Evolutionary conservation across 1,140 invertebrate species (phyloP).

Genomic region (Metaphire vulgaris): DNA sequence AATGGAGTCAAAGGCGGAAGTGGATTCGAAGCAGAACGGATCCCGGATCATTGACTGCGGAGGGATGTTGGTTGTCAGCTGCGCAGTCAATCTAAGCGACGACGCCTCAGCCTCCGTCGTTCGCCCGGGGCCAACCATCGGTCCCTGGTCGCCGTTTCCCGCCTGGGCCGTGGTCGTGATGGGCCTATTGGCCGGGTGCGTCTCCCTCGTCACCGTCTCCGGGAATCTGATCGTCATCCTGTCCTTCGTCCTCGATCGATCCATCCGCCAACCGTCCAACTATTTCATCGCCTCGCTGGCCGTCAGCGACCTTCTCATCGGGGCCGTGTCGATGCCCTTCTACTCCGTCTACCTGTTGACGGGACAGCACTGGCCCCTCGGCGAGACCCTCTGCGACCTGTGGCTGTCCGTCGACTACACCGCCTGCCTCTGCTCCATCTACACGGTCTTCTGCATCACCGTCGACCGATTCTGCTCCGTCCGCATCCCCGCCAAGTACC

Average conservation of each 20-base stretch:
- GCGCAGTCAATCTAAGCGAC: constrained; percentile 17
- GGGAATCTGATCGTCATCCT: constrained; percentile 95
- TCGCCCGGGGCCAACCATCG: constrained; percentile 91
- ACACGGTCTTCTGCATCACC: too few species aligned
- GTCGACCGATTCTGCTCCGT: too few species aligned
- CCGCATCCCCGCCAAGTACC: constrained; percentile 91
- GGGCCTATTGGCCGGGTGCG: constrained; percentile 13
- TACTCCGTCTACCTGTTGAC: constrained; percentile 87
- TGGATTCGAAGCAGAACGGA: too few species aligned
- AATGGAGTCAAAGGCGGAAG: too few species aligned
- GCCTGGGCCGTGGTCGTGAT: constrained; percentile 23
- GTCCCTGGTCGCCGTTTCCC: constrained; percentile 95
- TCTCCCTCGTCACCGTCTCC: constrained; percentile 24
- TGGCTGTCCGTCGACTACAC: too few species aligned
- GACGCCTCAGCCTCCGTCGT: constrained; percentile 94
- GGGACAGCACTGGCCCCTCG: constrained; percentile 92
- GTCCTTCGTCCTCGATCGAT: too few species aligned
- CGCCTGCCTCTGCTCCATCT: too few species aligned
- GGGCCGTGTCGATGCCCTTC: constrained; percentile 78
- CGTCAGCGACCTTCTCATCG: too few species aligned
- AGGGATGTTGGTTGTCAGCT: constrained; percentile 9
- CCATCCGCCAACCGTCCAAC: too few species aligned
- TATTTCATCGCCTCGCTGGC: too few species aligned
- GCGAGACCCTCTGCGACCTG: constrained; percentile 89
- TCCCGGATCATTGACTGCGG: background rate